Base-by-base conservation (phyloP, 2,797 vertebrate species). In the Notolabrus celidotus region DNA sequence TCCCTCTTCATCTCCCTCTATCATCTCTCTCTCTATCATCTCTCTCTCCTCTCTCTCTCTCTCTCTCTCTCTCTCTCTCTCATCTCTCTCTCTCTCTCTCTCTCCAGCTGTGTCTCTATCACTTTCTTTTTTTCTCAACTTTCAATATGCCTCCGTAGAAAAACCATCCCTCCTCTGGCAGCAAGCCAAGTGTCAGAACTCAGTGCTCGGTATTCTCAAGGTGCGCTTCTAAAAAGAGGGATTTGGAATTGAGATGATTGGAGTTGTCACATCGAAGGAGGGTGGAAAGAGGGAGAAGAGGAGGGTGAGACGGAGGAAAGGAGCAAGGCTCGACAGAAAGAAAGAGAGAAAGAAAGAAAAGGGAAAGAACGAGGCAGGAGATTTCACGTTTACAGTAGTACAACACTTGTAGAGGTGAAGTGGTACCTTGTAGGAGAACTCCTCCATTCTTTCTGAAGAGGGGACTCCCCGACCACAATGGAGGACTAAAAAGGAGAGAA, bases 361-460 rank as follows among this genome's bases (percentile, higher is more conserved):
- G 9, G 50, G 60, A 34, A 12, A 10, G 12, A 8, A 43, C 45
- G 4, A 57, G 67, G 56, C 7, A 15, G 66, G 49, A 58, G 64
- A 79, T 76, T 70, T 74, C 43, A 74, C 33, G 66, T 36, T 49
- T 29, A 62, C 65, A 74, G 25, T 7, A 33, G 66, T 61, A 68
- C 41, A 58, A 73, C 71, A 52, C 66, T 70, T 60, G 50, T 16
- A 16, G 66, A 84, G 80, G 78, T 73, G 61, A 79, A 52, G 73
- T 64, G 14, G 71, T 97, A 97, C 97, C 97, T 97, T 97, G 97
- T 34, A 99, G 95, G 84, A 99, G 94, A 72, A 97, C 95, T 92
- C 92, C 93, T 92, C 93, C 92, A 17, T 97, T 98, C 93, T 97
- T 98, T 94, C 97, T 96, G 95, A 98, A 96, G 89, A 98, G 96